A percentile compares a stretch with the other conserved stretches of the same genome.
Evolutionary conservation across 2,797 vertebrate genomes (phyloP).

Genomic region (Catharus ustulatus): DNA sequence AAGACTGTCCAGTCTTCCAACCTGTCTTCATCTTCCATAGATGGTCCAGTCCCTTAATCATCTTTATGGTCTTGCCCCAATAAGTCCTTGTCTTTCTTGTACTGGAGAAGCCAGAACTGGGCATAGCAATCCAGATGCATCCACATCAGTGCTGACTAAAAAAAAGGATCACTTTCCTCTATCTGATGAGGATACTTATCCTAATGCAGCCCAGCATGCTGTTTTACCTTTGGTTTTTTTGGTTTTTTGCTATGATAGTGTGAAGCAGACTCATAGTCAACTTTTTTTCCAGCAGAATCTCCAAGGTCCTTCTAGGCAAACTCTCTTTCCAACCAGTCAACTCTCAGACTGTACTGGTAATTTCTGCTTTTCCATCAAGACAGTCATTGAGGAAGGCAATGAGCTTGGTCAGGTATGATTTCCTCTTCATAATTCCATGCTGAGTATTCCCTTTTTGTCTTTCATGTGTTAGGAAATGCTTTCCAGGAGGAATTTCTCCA

Average conservation of each 20-base stretch:
- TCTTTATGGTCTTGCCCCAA: background rate
- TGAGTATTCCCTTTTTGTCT: background rate
- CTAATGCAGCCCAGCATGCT: background rate
- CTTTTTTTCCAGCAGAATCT: background rate
- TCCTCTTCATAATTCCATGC: background rate
- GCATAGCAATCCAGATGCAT: background rate
- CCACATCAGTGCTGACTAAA: background rate
- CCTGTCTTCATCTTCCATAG: background rate
- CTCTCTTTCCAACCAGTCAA: background rate
- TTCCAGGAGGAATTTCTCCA: background rate
- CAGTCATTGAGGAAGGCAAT: background rate
- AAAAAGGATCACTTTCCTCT: background rate
- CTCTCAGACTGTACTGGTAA: background rate
- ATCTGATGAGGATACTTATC: background rate
- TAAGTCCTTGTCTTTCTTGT: background rate
- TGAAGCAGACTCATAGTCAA: background rate
- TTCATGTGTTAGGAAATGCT: background rate
- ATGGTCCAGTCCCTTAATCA: background rate
- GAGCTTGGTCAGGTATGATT: background rate
- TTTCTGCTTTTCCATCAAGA: background rate
- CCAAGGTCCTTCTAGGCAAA: background rate
- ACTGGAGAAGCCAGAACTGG: background rate
- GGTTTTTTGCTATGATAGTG: too few species aligned
- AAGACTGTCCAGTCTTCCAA: background rate
- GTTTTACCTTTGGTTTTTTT: background rate